These are phyloP conservation scores for Chrysemys picta DNA, from an alignment of 2,113 vertebrate genomes.

Conservation along the genomic window DNA sequence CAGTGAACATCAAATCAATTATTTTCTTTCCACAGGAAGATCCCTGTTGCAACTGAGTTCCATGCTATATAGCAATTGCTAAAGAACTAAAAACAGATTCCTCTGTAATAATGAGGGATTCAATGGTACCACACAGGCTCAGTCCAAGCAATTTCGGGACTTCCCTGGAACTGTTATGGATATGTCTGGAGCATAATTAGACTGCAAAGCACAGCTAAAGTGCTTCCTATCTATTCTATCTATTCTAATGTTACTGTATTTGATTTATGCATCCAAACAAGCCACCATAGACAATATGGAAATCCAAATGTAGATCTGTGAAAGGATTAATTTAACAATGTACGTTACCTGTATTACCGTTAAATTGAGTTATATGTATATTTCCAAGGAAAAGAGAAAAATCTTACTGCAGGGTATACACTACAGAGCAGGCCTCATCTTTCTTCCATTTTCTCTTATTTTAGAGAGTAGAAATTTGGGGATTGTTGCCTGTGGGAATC, in stretches of 20 bases:
- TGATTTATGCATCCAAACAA: neutral
- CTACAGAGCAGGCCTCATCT: neutral
- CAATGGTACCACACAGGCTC: neutral
- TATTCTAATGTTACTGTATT: neutral
- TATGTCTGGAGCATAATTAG: neutral
- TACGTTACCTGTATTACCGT: neutral
- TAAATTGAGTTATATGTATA: neutral
- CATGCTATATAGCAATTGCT: neutral
- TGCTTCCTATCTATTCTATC: neutral
- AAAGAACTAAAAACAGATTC: neutral
- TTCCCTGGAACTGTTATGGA: neutral
- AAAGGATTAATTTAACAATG: neutral
- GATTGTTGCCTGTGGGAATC: neutral
- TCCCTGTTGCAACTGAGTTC: neutral
- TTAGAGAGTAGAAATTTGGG: neutral
- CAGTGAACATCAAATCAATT: neutral
- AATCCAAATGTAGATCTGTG: neutral
- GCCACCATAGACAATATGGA: fast-evolving
- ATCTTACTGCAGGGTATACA: neutral
- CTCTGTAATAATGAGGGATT: neutral
- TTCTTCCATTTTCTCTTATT: neutral
- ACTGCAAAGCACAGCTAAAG: fast-evolving
- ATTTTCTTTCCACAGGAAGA: neutral
- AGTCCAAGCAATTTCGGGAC: neutral
- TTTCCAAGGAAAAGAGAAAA: neutral